phyloP scores from a whole-genome alignment of 2,113 vertebrate species.

The Eleginops maclovinus region DNA sequence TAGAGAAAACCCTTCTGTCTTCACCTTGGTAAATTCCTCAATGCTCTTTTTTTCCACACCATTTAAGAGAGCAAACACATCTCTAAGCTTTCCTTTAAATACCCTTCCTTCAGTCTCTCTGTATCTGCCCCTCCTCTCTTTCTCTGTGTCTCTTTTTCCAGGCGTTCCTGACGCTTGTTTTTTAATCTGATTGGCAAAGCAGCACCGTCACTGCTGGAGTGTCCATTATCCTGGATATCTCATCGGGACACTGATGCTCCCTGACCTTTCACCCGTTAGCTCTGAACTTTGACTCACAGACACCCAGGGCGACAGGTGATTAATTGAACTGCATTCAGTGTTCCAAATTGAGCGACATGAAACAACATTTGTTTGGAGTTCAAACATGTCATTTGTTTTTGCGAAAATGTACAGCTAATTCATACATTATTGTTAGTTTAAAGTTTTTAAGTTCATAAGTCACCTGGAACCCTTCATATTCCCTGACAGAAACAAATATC shows the following conservation, averaged over 20 bases:
- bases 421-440: background rate
- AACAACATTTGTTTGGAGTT: background rate
- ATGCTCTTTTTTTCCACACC: constrained; percentile 45
- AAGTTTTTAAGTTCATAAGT: background rate
- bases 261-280: constrained; percentile 63
- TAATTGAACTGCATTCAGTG: constrained; percentile 27
- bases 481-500: background rate
- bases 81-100: constrained; percentile 72
- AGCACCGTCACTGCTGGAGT: constrained; percentile 50
- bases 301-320: constrained; percentile 56
- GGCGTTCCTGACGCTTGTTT: constrained; percentile 28
- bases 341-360: background rate
- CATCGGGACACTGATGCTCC: constrained; percentile 57
- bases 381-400: background rate
- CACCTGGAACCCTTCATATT: too few species aligned
- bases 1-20: constrained; percentile 62
- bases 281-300: constrained; percentile 59
- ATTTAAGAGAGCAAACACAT: constrained; percentile 75
- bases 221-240: constrained; percentile 76
- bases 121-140: constrained; percentile 18
- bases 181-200: constrained; percentile 50
- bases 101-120: constrained; percentile 64
- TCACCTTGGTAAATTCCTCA: constrained; percentile 62
- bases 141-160: constrained; percentile 40
- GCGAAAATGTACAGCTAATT: background rate